These are phyloP conservation scores for Tricholauxania praeusta DNA, from an alignment of 2,888 invertebrate genomes.

Conservation along the genomic window DNA sequence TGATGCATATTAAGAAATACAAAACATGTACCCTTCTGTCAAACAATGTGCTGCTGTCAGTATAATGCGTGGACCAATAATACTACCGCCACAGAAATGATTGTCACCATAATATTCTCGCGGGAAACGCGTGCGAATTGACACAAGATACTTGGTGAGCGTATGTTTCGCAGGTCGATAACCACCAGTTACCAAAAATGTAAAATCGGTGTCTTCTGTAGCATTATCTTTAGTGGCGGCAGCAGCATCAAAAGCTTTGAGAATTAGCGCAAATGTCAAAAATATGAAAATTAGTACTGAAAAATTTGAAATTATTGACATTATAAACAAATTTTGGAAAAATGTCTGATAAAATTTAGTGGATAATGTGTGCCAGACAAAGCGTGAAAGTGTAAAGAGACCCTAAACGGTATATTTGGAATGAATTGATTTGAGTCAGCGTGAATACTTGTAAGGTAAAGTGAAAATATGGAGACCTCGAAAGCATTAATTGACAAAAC, in stretches of 20 bases:
- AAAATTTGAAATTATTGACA: constrained; percentile 14
- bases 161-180: constrained; percentile 23
- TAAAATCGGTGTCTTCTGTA: neutral
- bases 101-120: constrained; percentile 31
- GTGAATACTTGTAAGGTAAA: too few relatives aligned
- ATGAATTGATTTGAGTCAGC: too few relatives aligned
- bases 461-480: too few relatives aligned
- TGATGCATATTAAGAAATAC: too few relatives aligned
- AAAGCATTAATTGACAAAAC: too few relatives aligned
- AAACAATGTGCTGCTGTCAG: constrained; percentile 30
- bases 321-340: neutral
- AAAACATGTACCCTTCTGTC: neutral
- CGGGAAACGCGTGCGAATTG: neutral
- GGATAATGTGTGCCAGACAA: too few relatives aligned
- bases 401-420: too few relatives aligned
- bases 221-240: neutral
- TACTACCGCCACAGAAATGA: constrained; percentile 23
- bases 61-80: neutral
- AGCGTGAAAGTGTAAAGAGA: too few relatives aligned
- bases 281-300: constrained; percentile 7
- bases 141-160: constrained; percentile 37
- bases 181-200: constrained; percentile 35
- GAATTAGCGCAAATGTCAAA: neutral
- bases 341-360: too few relatives aligned
- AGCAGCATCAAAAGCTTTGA: neutral